A percentile compares a stretch with the other conserved stretches of the same genome.
phyloP scores from a whole-genome alignment of 2,113 vertebrate genomes.

The Aldabrachelys gigantea region DNA sequence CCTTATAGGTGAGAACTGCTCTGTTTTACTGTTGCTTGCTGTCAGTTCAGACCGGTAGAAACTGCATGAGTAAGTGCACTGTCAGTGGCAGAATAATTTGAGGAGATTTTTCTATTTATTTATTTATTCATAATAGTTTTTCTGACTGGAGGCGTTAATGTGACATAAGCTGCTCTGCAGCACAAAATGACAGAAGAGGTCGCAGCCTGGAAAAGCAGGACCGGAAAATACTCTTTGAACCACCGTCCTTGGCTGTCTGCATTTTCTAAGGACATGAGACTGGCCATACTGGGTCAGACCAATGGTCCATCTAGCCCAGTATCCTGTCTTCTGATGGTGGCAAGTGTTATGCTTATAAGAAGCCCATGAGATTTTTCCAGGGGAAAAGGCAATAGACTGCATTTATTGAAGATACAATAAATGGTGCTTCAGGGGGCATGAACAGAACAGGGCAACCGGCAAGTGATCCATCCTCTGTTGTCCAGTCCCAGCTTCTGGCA shows the following conservation, averaged over 20 bases:
- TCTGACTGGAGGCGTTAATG: neutral
- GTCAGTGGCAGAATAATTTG: neutral
- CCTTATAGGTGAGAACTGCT: neutral
- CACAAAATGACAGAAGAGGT: neutral
- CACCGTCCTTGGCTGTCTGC: neutral
- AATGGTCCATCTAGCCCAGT: neutral
- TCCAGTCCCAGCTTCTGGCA: neutral
- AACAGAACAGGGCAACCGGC: neutral
- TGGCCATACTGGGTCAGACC: neutral
- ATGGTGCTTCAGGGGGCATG: neutral
- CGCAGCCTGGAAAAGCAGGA: neutral
- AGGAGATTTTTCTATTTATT: neutral
- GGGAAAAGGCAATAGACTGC: too few species aligned
- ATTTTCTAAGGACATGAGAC: neutral
- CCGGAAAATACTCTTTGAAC: neutral
- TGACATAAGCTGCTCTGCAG: neutral
- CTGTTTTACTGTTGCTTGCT: rapidly evolving
- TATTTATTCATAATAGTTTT: neutral
- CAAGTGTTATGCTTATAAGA: neutral
- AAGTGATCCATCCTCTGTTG: neutral
- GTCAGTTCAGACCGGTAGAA: neutral
- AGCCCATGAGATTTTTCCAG: too few species aligned
- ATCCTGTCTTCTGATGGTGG: neutral
- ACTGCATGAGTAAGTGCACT: neutral
- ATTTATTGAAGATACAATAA: too few species aligned